Conservation (phyloP, 2,113 vertebrate species). For the Rhinopomastus cyanomelas region DNA sequence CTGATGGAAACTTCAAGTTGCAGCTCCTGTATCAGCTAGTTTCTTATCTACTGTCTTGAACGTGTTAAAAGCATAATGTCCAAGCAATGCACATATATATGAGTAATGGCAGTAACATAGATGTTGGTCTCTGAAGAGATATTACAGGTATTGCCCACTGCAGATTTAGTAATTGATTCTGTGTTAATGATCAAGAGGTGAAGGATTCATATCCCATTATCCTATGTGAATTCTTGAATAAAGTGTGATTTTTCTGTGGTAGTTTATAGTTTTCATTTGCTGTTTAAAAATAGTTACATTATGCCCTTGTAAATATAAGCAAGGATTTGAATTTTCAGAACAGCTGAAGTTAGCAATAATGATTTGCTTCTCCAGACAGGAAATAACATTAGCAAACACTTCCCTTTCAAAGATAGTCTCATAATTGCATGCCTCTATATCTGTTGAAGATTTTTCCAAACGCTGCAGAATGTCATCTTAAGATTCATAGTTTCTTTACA, state of each 20-base stretch:
- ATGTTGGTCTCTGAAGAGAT: background rate
- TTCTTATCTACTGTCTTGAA: background rate
- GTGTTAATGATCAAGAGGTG: background rate
- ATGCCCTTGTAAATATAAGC: background rate
- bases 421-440: background rate
- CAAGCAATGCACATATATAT: background rate
- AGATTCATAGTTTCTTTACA: background rate
- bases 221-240: background rate
- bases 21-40: background rate
- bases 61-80: background rate
- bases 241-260: background rate
- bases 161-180: background rate
- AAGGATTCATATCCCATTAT: background rate
- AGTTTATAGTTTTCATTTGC: background rate
- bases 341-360: background rate
- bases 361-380: background rate
- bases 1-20: background rate
- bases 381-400: background rate
- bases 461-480: background rate
- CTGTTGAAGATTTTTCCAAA: background rate
- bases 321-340: background rate
- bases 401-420: background rate
- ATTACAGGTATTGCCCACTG: background rate
- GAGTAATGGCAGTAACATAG: background rate
- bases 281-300: background rate